These are phyloP conservation scores for Serinus canaria DNA, from an alignment of 2,113 vertebrate genomes.

Conservation along the genomic window DNA sequence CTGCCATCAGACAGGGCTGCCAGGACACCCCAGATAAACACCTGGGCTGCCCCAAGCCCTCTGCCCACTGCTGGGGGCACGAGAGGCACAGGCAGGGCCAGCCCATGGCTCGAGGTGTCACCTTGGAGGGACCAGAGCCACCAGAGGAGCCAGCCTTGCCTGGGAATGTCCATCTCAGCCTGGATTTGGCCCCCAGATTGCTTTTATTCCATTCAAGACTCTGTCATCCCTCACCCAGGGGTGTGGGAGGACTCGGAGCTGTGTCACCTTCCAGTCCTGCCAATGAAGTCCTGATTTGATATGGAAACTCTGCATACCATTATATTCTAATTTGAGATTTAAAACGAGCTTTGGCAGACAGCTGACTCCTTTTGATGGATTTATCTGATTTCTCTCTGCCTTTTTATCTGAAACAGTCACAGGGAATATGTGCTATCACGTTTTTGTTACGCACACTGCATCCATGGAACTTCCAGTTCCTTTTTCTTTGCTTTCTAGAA, in stretches of 20 bases:
- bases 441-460: not conserved
- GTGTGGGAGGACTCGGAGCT: not conserved
- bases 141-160: not conserved
- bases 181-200: not conserved
- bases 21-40: not conserved
- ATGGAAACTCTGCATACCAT: conserved; percentile 50
- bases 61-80: not conserved
- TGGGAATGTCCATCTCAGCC: not conserved
- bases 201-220: not conserved
- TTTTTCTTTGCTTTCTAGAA: not conserved
- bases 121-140: not conserved
- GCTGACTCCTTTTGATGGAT: conserved; percentile 49
- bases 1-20: conserved; percentile 12
- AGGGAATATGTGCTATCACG: not conserved
- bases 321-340: conserved; percentile 69
- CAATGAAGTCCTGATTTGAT: conserved; percentile 68
- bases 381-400: conserved; percentile 63
- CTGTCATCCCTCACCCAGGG: conserved; percentile 19
- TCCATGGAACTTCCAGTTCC: not conserved
- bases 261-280: conserved; percentile 54
- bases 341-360: conserved; percentile 55
- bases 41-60: not conserved
- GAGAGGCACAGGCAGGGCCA: no score
- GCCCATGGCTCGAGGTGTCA: no score
- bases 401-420: conserved; percentile 15